Base-by-base conservation (phyloP, 2,888 invertebrate species). In the Platycheirus albimanus region DNA sequence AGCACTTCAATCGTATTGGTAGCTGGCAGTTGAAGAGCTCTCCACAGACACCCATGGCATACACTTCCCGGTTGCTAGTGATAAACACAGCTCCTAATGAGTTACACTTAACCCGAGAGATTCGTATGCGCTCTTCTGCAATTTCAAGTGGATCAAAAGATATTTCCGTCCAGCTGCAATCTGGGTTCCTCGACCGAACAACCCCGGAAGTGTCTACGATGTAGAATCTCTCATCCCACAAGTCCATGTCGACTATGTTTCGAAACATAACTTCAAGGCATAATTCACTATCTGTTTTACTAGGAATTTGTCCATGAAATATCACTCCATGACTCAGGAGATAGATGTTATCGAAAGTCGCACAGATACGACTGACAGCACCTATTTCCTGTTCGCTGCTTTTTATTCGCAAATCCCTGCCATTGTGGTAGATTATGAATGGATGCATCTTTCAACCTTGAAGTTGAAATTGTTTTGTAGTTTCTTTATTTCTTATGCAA, bases 21-120 rank as follows among this genome's bases (percentile, higher is more conserved):
- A 64, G 30, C 15, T 89, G 87, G 1, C 87, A 85, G 3, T 91
- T 92, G 72, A 90, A 88, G 2, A 90, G 86, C 2, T 89, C 88
- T 0, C 89, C 90, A 64, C 90, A 91, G 38, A 85, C 88, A 8
- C 91, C 91, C 85, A 89, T 86, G 6, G 88, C 90, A 79, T 91
- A 90, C 0, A 90, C 85, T 24, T 90, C 88, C 0, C 87, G 87
- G 1, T 85, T 85, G 4, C 70, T 77, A 3, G 89, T 89, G 5
- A 90, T 86, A 66, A 90, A 90, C 19, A 91, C 86, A 20, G 88
- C 89, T n/a, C 89, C 90, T 69, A 90, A 87, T 1, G 87, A 85
- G 2, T 91, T 90, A 74, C 89, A 88, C 47, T 89, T 89, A 6
- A 90, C 88, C 0, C 89, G 87, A 2, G 85, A 86, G 38, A 90